phyloP scores from a whole-genome alignment of 30 jellyfish, hydroid and myxozoan species.

The Catostylus mosaicus region DNA sequence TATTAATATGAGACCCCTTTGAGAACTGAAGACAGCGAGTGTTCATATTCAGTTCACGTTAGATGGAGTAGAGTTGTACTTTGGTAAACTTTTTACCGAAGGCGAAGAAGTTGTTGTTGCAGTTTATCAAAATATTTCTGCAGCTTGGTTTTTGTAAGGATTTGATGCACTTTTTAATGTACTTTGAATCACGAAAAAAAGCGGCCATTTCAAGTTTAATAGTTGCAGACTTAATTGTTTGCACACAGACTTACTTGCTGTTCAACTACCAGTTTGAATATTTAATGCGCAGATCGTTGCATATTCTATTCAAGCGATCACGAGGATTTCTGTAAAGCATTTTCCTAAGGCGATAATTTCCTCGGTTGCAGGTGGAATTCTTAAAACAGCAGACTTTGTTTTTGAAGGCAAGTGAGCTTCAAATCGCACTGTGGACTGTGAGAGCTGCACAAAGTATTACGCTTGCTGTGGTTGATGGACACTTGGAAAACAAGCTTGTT shows the following conservation, averaged over 20 bases:
- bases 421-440: slow-evolving; percentile 8
- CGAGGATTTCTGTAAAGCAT: slow-evolving; percentile 20
- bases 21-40: no score
- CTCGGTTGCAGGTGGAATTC: slow-evolving; percentile 55
- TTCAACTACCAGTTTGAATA: slow-evolving; percentile 21
- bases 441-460: neutral
- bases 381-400: slow-evolving; percentile 27
- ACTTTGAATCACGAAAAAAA: no score
- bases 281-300: slow-evolving; percentile 24
- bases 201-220: no score
- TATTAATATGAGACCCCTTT: no score
- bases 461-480: neutral
- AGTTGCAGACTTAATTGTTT: neutral
- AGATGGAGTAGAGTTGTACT: no score
- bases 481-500: neutral
- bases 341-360: slow-evolving; percentile 15
- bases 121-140: neutral
- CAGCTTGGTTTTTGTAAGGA: neutral
- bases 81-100: no score
- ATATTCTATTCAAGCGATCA: slow-evolving; percentile 28
- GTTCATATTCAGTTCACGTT: no score
- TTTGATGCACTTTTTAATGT: no score
- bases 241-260: neutral
- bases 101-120: neutral
- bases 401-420: slow-evolving; percentile 17